A percentile compares a stretch with the other conserved stretches of the same genome.
These are phyloP conservation scores for Rhyacophila evoluta DNA, from an alignment of 2,888 invertebrate species.

Conservation along the genomic window DNA sequence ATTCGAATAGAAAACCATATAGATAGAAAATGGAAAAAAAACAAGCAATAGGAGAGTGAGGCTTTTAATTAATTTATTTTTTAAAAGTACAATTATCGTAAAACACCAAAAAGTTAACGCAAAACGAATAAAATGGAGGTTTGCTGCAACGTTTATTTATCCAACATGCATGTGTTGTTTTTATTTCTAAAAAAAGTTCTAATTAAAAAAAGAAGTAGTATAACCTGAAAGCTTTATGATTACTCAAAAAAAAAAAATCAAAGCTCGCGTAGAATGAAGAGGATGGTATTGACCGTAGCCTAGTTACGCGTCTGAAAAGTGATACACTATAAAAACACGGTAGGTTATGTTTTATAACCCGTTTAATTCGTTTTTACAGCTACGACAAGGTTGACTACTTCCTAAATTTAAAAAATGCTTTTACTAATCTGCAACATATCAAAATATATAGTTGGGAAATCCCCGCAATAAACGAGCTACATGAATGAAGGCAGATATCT, in stretches of 20 bases:
- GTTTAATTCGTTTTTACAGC: constrained; percentile 19
- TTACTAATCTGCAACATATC: constrained; percentile 13
- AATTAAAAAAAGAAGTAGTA: background rate
- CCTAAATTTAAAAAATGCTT: constrained; percentile 20
- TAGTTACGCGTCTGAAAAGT: background rate
- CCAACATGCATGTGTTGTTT: no score
- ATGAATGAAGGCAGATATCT: background rate
- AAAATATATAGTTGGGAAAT: constrained; percentile 5
- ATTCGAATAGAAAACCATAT: no score
- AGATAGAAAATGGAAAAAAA: no score
- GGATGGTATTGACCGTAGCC: constrained; percentile 14
- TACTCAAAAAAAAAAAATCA: background rate
- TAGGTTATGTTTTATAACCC: constrained; percentile 24
- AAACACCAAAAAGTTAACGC: no score
- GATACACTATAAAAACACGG: constrained; percentile 22
- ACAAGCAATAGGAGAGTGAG: no score
- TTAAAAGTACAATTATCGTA: no score
- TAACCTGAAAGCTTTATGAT: background rate
- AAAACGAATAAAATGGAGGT: no score
- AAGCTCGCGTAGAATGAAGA: background rate
- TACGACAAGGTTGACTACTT: constrained; percentile 6
- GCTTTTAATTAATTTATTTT: no score
- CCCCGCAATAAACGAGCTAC: background rate
- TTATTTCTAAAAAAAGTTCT: no score
- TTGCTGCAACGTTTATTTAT: no score